Evolutionary conservation across 2,797 vertebrate genomes (phyloP), one percentile per base, ranked within the genome.

Genomic region (Lophius americanus): DNA sequence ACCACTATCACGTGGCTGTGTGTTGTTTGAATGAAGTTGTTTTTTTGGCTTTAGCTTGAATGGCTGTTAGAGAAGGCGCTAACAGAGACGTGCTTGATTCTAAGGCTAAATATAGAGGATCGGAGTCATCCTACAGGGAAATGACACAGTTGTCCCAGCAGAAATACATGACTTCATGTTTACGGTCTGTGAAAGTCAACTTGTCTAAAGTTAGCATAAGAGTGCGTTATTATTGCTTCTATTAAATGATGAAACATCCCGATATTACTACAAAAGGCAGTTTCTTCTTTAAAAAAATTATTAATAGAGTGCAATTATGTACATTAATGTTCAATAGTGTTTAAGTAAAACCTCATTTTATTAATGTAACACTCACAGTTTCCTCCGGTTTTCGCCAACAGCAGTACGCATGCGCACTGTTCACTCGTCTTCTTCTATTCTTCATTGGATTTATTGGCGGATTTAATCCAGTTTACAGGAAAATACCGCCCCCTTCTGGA

Each of bases 131-230:
- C 11, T 6, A 46, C 58, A 51, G n/a, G 11, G 4, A 6, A 48
- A 5, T 13, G 0, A 38, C 14, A 11, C 1, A 4, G 13, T 4
- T 48, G 0, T 38, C 12, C 13, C 3, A 2, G 3, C 3, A 23
- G 35, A 14, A 0, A 14, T 3, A 57, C 2, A 7, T 36, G 2
- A 42, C 41, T 10, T 7, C 3, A 4, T 23, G 33, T n/a, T 32
- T 52, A 5, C 1, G 35, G 4, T n/a, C 23, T 23, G 23, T 23
- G 23, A 23, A 23, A 23, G 3, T 14, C 51, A 4, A 44, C 11
- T 47, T 13, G n/a, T 12, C 9, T 46, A 9, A 35, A n/a, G 42
- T 51, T 43, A 48, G 37, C 47, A 7, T n/a, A 5, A 2, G 23
- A 23, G 23, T 23, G 23, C 23, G 23, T 23, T 43, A 44, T 41